Evolutionary conservation across 2,113 vertebrate genomes (phyloP).

Genomic region (Ceyx margarethae): DNA sequence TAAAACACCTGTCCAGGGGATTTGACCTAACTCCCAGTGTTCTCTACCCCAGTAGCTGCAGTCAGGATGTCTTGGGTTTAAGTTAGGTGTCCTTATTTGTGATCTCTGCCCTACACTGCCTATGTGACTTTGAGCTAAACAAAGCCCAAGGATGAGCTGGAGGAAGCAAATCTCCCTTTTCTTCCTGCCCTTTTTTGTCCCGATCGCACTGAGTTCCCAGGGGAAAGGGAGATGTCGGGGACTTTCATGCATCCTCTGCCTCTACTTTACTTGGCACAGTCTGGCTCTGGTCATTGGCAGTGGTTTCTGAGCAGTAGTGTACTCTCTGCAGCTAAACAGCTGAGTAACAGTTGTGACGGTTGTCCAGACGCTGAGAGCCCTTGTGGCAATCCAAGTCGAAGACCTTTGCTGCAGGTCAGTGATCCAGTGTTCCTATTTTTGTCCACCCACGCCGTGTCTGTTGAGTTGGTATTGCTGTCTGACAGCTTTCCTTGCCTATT

Average conservation of each 20-base stretch:
- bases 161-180: neutral
- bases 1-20: neutral
- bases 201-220: neutral
- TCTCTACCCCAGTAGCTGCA: neutral
- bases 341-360: constrained; percentile 59
- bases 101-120: neutral
- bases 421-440: constrained; percentile 56
- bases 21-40: neutral
- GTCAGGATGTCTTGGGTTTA: neutral
- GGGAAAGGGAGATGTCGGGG: neutral
- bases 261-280: neutral
- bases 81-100: neutral
- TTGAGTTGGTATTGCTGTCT: constrained; percentile 3
- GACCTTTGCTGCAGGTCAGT: constrained; percentile 57
- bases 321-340: constrained; percentile 47
- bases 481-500: constrained; percentile 7
- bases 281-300: neutral
- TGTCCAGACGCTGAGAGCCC: constrained; percentile 26
- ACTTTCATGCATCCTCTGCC: neutral
- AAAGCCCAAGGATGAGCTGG: neutral
- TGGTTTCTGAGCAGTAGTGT: neutral
- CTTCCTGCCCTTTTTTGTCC: neutral
- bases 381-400: constrained; percentile 46
- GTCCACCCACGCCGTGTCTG: neutral
- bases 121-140: neutral